Base-by-base conservation (phyloP, 1,140 invertebrate species). In the Rhopalosiphum padi region DNA sequence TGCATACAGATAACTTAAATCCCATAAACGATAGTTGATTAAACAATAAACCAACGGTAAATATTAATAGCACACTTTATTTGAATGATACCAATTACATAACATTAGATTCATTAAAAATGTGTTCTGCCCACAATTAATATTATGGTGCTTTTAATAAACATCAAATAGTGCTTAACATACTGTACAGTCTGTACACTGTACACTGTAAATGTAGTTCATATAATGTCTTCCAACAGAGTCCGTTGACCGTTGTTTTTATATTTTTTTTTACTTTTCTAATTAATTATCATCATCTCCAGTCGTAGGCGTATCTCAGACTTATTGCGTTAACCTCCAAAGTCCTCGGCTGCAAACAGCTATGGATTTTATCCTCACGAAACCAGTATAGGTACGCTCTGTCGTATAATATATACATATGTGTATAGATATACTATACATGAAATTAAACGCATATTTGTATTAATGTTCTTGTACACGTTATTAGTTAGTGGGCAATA, bases 271-370 rank as follows among this genome's bases (percentile, higher is more conserved):
- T 46, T 30, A 18, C 43, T 30, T 85, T 90, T 68, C 30, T 30
- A 90, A 90, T 68, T 90, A 90, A 90, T 90, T 90, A 90, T 90
- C 68, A 90, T 68, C 41, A 68, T 68, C 53, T 90, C 89, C 41
- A 41, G 37, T 90, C 89, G 89, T 90, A 68, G 89, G 89, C 89
- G 89, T 90, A 68, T 90, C 89, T 90, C 89, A 41, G 89, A 15
- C 55, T 60, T 89, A 41, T 55, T 89, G 51, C 35, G 51, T 90
- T 90, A 90, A 68, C 89, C 89, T 68, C 89, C 41, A n/a, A 90
- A 90, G 89, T 90, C 89, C 41, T n/a, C 25, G 37, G 30, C 87
- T 53, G 18, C 25, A 55, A 37, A 90, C 30, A 23, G 87, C 87
- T 53, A 53, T n/a, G 53, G 88, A 90, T 41, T 48, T 82, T 87